Evolutionary conservation across 1,140 invertebrate genomes (phyloP).

Genomic region (Cotesia typhae): DNA sequence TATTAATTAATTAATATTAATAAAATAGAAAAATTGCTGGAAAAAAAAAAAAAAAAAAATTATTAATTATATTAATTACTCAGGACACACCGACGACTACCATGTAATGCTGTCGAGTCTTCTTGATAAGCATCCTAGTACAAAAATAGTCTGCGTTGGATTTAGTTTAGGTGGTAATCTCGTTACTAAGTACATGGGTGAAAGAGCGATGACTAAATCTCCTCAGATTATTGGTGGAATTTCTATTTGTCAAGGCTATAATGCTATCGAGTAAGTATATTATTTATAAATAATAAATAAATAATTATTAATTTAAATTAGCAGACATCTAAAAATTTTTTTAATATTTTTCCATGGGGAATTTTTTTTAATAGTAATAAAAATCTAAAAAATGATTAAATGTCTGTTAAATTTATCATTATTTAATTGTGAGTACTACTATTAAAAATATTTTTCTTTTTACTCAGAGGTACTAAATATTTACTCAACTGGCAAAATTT

Average conservation of each 20-base stretch:
- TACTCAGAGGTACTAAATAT: conserved; percentile 77
- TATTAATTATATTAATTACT: too few relatives aligned
- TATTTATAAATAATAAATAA: too few relatives aligned
- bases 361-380: too few relatives aligned
- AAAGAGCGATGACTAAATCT: conserved; percentile 71
- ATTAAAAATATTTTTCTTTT: neutral
- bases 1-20: conserved; percentile 17
- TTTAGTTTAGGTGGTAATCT: conserved; percentile 92
- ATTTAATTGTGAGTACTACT: too few relatives aligned
- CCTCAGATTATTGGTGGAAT: conserved; percentile 83
- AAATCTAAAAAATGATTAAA: too few relatives aligned
- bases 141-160: conserved; percentile 83
- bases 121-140: conserved; percentile 75
- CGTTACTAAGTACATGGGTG: conserved; percentile 88
- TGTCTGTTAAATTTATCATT: too few relatives aligned
- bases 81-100: conserved; percentile 88
- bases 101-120: conserved; percentile 81
- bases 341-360: too few relatives aligned
- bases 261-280: conserved; percentile 82
- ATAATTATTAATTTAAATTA: neutral
- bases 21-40: neutral
- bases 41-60: neutral
- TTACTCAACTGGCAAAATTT: conserved; percentile 88
- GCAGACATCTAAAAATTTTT: too few relatives aligned
- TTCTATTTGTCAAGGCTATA: conserved; percentile 92